Conservation (phyloP, 1,140 invertebrate genomes). For the Pseudoatta argentina region DNA sequence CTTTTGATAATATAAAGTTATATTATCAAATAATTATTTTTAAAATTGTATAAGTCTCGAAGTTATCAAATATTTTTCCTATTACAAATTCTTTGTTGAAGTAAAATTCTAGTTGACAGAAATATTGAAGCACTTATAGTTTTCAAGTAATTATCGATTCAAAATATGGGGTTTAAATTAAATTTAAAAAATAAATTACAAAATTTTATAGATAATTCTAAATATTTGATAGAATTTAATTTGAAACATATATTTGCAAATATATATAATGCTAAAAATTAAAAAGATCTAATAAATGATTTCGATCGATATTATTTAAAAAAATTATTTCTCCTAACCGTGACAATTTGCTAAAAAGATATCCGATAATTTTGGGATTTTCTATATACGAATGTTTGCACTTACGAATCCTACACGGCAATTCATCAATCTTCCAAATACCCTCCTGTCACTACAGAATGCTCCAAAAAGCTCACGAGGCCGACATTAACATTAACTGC, state of each 20-base stretch:
- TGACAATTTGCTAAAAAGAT: neutral
- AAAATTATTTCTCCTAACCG: neutral
- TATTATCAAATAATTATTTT: neutral
- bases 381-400: neutral
- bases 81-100: neutral
- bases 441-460: constrained; percentile 86
- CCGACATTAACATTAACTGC: constrained; percentile 98
- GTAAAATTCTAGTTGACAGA: neutral
- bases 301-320: neutral
- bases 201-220: neutral
- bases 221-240: neutral
- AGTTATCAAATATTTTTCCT: neutral
- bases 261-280: neutral
- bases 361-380: neutral
- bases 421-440: constrained; percentile 50
- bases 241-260: neutral
- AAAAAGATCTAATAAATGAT: neutral
- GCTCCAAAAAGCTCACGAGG: constrained; percentile 92
- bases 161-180: neutral
- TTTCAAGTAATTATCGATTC: neutral
- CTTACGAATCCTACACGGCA: constrained; percentile 5
- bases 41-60: neutral
- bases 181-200: neutral
- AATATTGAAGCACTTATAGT: neutral
- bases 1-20: neutral